Evolutionary conservation across 1,140 invertebrate genomes (phyloP).

Genomic region (Brachionus manjavacas): DNA sequence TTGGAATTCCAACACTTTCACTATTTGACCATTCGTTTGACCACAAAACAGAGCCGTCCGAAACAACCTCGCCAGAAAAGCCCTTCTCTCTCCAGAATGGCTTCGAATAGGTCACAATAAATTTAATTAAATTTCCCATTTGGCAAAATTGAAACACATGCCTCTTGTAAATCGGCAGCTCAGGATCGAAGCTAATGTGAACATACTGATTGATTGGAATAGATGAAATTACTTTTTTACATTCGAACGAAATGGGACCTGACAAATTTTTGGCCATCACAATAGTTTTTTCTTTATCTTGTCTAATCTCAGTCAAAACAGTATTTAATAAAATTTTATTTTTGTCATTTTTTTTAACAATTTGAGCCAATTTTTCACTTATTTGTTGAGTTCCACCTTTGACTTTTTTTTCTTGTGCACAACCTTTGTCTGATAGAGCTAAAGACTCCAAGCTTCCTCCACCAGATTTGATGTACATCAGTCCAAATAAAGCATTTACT

Average conservation of each 20-base stretch:
- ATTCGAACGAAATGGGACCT: not conserved
- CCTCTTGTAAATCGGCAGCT: slow-evolving; percentile 49
- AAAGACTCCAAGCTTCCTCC: slow-evolving; percentile 52
- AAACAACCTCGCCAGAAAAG: slow-evolving; percentile 57
- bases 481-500: slow-evolving; percentile 55
- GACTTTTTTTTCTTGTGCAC: slow-evolving; percentile 15
- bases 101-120: slow-evolving; percentile 56
- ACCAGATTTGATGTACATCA: slow-evolving; percentile 54
- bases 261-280: not conserved
- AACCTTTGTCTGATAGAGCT: slow-evolving; percentile 46
- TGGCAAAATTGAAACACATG: slow-evolving; percentile 53
- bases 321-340: slow-evolving; percentile 50
- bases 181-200: slow-evolving; percentile 52
- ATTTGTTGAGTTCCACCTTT: slow-evolving; percentile 57
- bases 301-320: slow-evolving; percentile 51
- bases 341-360: slow-evolving; percentile 49
- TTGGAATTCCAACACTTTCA: slow-evolving; percentile 48
- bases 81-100: slow-evolving; percentile 57
- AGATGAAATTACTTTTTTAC: slow-evolving; percentile 24
- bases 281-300: slow-evolving; percentile 47
- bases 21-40: not conserved
- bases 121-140: slow-evolving; percentile 54
- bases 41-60: slow-evolving; percentile 50
- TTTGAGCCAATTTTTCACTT: slow-evolving; percentile 44
- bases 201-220: slow-evolving; percentile 46